Evolutionary conservation across 2,888 invertebrate genomes (phyloP), one percentile per base, ranked within the genome.

Genomic region (Parnassius apollo): DNA sequence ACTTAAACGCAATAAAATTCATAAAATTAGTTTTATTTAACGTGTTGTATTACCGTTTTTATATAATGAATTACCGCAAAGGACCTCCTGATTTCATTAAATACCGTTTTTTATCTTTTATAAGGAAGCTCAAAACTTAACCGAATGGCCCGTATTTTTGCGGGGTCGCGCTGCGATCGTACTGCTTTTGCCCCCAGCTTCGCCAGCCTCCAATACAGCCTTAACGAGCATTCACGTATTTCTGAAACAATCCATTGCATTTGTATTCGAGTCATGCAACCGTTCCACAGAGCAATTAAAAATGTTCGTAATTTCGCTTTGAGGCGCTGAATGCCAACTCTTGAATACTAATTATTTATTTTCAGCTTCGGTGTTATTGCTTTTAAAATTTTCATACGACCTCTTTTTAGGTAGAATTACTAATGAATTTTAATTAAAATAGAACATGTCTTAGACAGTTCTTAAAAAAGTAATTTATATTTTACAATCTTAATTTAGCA

Each of bases 221-320:
- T 49, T 49, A 49, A 49, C 49, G 8, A 49, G 49, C 13, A 18
- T 49, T 13, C 49, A 49, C 49, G 49, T 55, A 55, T 11, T 44
- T 44, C 18, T n/a, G 22, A 13, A 55, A 42, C 13, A 44, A 55
- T 13, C 42, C 55, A 44, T 10, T 55, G 55, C 44, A 55, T 55
- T 48, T 48, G 56, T 48, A 57, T 57, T 46, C 56, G 7, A n/a
- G 12, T 9, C 25, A 48, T 22, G 56, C 56, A 22, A 44, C 22
- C 55, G 44, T 18, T 18, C 42, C 56, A 35, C 56, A n/a, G 56
- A 46, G n/a, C 56, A 57, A 57, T 57, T 57, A 57, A 57, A 57
- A 57, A 57, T 57, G 56, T 57, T 57, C 56, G 56, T 57, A 57
- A 57, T 46, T 57, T 57, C 56, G 22, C 56, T 45, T 25, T 25